phyloP scores from a whole-genome alignment of 1,140 invertebrate species.

The Zaprionus davidi region DNA sequence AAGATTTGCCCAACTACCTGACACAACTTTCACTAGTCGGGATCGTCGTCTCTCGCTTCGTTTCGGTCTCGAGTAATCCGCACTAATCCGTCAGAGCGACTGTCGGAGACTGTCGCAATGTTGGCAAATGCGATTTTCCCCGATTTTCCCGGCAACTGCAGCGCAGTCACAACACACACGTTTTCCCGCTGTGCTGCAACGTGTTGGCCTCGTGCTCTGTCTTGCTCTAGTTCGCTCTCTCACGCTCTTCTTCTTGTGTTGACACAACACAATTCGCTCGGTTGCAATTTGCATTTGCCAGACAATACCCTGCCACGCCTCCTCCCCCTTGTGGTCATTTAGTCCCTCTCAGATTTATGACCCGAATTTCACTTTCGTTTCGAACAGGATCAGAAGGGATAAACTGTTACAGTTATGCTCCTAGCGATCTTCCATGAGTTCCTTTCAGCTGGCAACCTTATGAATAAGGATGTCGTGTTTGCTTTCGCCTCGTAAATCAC shows the following conservation, averaged over 20 bases:
- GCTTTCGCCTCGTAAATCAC: slow-evolving; percentile 74
- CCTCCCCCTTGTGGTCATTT: background rate
- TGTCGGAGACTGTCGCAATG: slow-evolving; percentile 43
- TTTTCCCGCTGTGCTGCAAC: slow-evolving; percentile 18
- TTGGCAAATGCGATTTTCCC: slow-evolving; percentile 71
- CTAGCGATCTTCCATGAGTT: slow-evolving; percentile 3
- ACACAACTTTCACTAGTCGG: slow-evolving; percentile 52
- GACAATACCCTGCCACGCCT: slow-evolving; percentile 29
- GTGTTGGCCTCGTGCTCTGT: background rate
- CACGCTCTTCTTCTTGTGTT: slow-evolving; percentile 43
- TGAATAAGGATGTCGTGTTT: slow-evolving; percentile 19
- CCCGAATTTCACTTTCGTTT: slow-evolving; percentile 65
- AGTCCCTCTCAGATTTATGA: slow-evolving; percentile 48
- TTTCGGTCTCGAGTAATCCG: slow-evolving; percentile 46
- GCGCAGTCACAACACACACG: slow-evolving; percentile 62
- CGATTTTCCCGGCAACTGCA: slow-evolving; percentile 73
- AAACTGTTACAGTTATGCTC: slow-evolving; percentile 30
- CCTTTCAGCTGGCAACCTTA: slow-evolving; percentile 23
- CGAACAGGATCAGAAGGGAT: slow-evolving; percentile 30
- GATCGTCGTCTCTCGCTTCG: background rate
- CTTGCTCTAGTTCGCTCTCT: background rate
- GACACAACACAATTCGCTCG: slow-evolving; percentile 56
- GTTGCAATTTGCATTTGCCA: slow-evolving; percentile 62
- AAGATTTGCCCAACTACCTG: slow-evolving; percentile 57
- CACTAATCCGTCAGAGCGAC: slow-evolving; percentile 64